Conservation (phyloP, 1,140 invertebrate genomes). For the Drosophila mauritiana region DNA sequence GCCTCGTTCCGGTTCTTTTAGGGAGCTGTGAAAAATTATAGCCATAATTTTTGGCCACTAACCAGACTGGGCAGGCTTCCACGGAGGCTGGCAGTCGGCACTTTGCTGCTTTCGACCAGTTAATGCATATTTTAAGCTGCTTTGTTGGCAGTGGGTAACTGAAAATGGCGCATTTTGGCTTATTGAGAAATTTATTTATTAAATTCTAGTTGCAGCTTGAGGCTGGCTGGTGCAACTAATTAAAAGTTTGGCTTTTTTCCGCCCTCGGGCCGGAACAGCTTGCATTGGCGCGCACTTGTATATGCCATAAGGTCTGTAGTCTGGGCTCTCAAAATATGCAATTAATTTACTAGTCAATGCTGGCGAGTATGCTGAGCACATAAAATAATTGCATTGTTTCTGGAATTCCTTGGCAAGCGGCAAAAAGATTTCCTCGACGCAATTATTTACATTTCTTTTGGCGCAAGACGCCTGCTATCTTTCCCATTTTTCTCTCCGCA, state of each 20-base stretch:
- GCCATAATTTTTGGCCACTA: conserved; percentile 79
- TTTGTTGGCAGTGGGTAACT: conserved; percentile 36
- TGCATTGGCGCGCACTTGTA: conserved; percentile 27
- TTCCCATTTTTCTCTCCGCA: conserved; percentile 11
- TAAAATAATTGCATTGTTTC: conserved; percentile 76
- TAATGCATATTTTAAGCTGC: conserved; percentile 78
- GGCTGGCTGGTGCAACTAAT: conserved; percentile 67
- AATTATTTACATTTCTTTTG: conserved; percentile 72
- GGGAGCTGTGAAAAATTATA: conserved; percentile 71
- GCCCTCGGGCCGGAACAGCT: conserved; percentile 17
- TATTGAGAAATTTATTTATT: conserved; percentile 82
- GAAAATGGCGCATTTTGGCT: conserved; percentile 65
- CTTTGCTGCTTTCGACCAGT: conserved; percentile 43
- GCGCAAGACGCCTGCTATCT: conserved; percentile 26
- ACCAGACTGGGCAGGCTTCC: conserved; percentile 58
- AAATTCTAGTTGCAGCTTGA: conserved; percentile 55
- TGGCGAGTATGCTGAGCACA: conserved; percentile 35
- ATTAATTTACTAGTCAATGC: conserved; percentile 67
- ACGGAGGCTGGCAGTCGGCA: conserved; percentile 33
- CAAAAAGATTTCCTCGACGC: conserved; percentile 29
- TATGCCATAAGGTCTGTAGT: conserved; percentile 39
- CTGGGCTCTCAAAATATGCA: conserved; percentile 65
- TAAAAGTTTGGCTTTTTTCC: conserved; percentile 63
- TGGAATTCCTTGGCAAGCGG: conserved; percentile 46
- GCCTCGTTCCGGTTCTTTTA: conserved; percentile 8